Evolutionary conservation across 2,888 invertebrate species (phyloP).

Genomic region (Drosophila longiperda): DNA sequence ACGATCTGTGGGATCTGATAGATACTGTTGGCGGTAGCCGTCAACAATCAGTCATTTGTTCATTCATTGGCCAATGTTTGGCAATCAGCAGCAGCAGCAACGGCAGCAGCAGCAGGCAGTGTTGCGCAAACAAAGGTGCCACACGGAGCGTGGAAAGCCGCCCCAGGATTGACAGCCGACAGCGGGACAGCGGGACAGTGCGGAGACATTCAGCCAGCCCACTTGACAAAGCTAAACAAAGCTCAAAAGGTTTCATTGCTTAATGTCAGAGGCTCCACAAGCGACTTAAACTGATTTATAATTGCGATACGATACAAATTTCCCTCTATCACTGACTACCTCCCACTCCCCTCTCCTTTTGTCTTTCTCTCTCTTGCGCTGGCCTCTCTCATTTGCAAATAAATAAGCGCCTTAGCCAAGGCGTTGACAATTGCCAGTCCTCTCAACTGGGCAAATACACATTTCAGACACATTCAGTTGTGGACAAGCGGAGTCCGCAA

Average conservation of each 20-base stretch:
- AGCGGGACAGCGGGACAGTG: conserved; percentile 18
- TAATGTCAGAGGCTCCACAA: conserved; percentile 73
- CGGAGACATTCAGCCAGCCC: conserved; percentile 43
- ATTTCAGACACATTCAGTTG: conserved; percentile 22
- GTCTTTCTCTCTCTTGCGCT: not conserved
- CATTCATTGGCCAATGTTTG: conserved; percentile 60
- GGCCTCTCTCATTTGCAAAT: conserved; percentile 53
- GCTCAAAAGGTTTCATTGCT: conserved; percentile 81
- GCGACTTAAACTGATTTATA: conserved; percentile 83
- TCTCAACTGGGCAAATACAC: conserved; percentile 48
- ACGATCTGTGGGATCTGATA: conserved; percentile 40
- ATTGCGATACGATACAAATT: conserved; percentile 77
- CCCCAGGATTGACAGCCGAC: conserved; percentile 51
- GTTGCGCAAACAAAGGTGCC: conserved; percentile 77
- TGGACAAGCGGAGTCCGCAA: conserved; percentile 29
- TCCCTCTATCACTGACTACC: not conserved
- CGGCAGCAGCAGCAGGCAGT: conserved; percentile 15
- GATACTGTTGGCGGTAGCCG: conserved; percentile 37
- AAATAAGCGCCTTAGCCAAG: conserved; percentile 79
- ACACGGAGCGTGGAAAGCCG: conserved; percentile 75
- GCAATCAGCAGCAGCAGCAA: conserved; percentile 51
- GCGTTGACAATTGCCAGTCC: conserved; percentile 65
- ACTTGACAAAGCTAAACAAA: conserved; percentile 67
- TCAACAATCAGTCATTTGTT: conserved; percentile 69
- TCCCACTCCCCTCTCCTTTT: not conserved